Evolutionary conservation across 1,140 invertebrate genomes (phyloP), one percentile per base, ranked within the genome.

Genomic region (Coenobita brevimanus): DNA sequence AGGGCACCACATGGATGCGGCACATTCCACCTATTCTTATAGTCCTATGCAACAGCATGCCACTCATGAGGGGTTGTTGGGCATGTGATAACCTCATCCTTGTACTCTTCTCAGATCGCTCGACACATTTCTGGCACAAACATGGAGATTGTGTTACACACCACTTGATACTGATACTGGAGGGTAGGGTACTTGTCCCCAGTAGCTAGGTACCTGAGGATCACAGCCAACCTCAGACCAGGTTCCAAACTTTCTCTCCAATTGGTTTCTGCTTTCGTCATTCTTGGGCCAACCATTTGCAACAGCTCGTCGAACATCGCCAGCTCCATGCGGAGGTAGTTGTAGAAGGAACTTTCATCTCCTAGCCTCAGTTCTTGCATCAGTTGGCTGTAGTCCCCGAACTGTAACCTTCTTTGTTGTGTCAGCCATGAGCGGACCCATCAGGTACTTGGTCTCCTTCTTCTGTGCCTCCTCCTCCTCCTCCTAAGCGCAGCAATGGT

Each of bases 321-420:
- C n/a, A n/a, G n/a, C n/a, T n/a, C n/a, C n/a, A n/a, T n/a, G n/a
- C n/a, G n/a, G n/a, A n/a, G n/a, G n/a, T n/a, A n/a, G n/a, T n/a
- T n/a, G n/a, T n/a, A 46, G 76, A 79, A 79, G 43, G 76, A 79
- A 43, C 43, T 79, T 79, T 17, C 17, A 79, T 79, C 76, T 21
- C 33, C 76, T 24, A 24, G 17, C n/a, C 50, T 15, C 36, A 79
- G 43, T 46, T 79, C 76, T 46, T 24, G 38, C 73, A 76, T 76
- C 73, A 76, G 73, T 38, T 27, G n/a, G n/a, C n/a, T n/a, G n/a
- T n/a, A n/a, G n/a, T n/a, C n/a, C n/a, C n/a, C n/a, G n/a, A n/a
- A n/a, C n/a, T n/a, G n/a, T n/a, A n/a, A n/a, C n/a, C n/a, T n/a
- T n/a, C n/a, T n/a, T n/a, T n/a, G n/a, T n/a, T n/a, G n/a, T n/a